Evolutionary conservation across 2,113 vertebrate genomes (phyloP).

Genomic region (Rhagologus leucostigma): DNA sequence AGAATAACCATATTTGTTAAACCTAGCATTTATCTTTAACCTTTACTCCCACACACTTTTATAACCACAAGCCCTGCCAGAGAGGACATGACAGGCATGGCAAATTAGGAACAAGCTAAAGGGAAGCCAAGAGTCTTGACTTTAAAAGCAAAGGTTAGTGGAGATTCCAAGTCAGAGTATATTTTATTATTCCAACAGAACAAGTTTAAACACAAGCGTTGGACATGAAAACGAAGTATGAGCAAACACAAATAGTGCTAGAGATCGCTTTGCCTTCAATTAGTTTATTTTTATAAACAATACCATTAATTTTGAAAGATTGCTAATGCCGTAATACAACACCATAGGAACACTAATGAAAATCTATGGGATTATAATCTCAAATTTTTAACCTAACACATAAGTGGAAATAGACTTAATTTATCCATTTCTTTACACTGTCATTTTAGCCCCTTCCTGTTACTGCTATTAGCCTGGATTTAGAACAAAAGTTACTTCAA

Average conservation of each 20-base stretch:
- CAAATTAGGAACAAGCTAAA: not conserved
- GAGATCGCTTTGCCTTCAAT: not conserved
- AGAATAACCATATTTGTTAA: not conserved
- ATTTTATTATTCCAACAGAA: not conserved
- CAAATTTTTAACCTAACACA: not conserved
- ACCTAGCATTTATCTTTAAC: conserved; percentile 16
- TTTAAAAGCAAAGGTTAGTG: not conserved
- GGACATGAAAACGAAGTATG: not conserved
- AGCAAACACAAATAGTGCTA: not conserved
- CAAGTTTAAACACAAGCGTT: not conserved
- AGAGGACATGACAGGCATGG: not conserved
- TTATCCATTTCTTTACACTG: not conserved
- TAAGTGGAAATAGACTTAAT: not conserved
- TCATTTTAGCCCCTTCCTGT: not conserved
- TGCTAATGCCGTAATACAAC: not conserved
- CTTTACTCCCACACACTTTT: conserved; percentile 6
- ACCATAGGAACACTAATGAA: not conserved
- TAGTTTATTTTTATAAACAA: not conserved
- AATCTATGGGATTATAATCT: not conserved
- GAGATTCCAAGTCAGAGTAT: not conserved
- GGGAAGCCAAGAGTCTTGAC: not conserved
- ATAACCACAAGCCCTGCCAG: not conserved
- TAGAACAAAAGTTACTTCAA: not conserved
- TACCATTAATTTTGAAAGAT: not conserved
- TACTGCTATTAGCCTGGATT: not conserved